Conservation (phyloP, 2,888 invertebrate genomes). For the Venusia cambrica region DNA sequence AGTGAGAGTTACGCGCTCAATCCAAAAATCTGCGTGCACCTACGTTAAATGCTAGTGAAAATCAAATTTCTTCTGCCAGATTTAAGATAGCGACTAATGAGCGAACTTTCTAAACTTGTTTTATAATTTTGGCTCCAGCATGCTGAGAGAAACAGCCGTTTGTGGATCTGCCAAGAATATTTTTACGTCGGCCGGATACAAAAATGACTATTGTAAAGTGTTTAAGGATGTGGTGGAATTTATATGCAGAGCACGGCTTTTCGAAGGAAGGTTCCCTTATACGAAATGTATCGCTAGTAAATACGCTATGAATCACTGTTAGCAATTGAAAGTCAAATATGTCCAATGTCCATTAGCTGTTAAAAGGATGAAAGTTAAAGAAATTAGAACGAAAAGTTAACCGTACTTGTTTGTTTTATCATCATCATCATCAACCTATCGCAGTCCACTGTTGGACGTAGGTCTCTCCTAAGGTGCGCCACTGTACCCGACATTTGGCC, state of each 20-base stretch:
- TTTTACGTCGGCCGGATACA: conserved; percentile 55
- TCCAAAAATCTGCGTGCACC: not conserved
- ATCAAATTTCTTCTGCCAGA: conserved; percentile 14
- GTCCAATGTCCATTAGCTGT: no score
- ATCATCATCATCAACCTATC: no score
- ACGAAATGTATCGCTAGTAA: conserved; percentile 26
- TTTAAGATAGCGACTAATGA: conserved; percentile 21
- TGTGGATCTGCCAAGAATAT: conserved; percentile 10
- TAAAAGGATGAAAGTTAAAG: no score
- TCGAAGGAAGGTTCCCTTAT: conserved; percentile 20
- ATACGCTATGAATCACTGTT: conserved; percentile 21
- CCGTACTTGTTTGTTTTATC: no score
- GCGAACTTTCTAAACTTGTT: conserved; percentile 18
- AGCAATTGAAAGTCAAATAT: not conserved
- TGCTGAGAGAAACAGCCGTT: conserved; percentile 11
- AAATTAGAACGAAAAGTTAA: no score
- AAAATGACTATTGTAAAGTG: conserved; percentile 53
- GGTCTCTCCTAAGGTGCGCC: no score
- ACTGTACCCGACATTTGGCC: no score
- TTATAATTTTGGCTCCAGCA: conserved; percentile 11
- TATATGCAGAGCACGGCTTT: conserved; percentile 59
- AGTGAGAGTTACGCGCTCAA: no score
- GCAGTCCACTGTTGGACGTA: no score
- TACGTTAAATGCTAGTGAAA: conserved; percentile 7
- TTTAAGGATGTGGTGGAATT: conserved; percentile 69